A percentile compares a stretch with the other conserved stretches of the same genome.
phyloP scores from a whole-genome alignment of 1,140 invertebrate species.

The Hypsibius dujardini region DNA sequence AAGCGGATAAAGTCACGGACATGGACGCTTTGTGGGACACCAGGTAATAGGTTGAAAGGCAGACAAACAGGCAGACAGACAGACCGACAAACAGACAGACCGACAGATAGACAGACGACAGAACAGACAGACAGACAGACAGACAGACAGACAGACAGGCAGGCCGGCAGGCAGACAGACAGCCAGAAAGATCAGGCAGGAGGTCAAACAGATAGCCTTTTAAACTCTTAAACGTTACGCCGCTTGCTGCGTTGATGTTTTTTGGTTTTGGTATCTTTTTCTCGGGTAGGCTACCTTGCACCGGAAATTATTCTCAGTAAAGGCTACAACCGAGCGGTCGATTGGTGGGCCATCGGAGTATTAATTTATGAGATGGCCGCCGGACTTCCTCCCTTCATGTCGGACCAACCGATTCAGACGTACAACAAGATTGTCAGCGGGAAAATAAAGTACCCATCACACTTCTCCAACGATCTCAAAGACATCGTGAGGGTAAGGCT shows the following conservation, averaged over 20 bases:
- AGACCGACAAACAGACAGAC: no score
- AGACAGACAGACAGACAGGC: no score
- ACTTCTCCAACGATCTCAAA: slow-evolving; percentile 17
- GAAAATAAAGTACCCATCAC: slow-evolving; percentile 17
- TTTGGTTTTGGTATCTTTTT: no score
- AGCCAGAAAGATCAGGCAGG: no score
- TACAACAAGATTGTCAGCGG: slow-evolving; percentile 18
- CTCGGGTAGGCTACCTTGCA: slow-evolving; percentile 17
- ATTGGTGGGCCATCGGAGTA: slow-evolving; percentile 19
- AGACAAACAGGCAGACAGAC: no score
- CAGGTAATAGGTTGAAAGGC: no score
- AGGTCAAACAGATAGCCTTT: no score
- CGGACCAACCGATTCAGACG: slow-evolving; percentile 12
- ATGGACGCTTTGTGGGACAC: slow-evolving; percentile 15
- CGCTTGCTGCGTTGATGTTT: no score
- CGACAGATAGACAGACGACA: no score
- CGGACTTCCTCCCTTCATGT: slow-evolving; percentile 17
- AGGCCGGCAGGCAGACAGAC: no score
- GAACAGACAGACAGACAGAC: no score
- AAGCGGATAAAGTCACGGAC: slow-evolving; percentile 9
- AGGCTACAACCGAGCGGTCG: slow-evolving; percentile 16
- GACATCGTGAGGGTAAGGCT: slow-evolving; percentile 22
- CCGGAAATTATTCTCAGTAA: slow-evolving; percentile 19
- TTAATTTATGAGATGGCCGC: slow-evolving; percentile 19
- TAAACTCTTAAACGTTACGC: no score